Conservation (phyloP, 2,797 vertebrate species). For the Pteropus rufus region DNA sequence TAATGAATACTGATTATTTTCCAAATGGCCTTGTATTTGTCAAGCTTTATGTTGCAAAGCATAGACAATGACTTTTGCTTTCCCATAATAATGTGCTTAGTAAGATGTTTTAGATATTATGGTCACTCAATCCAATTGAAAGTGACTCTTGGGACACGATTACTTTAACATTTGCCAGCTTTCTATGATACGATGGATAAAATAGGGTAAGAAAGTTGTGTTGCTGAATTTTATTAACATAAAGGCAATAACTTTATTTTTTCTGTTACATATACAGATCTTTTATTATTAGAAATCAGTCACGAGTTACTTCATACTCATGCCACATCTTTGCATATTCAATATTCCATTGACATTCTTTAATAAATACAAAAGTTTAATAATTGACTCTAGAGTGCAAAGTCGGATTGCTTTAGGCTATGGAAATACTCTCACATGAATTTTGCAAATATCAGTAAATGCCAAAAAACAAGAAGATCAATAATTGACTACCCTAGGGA, state of each 20-base stretch:
- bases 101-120: background rate
- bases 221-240: background rate
- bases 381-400: background rate
- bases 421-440: background rate
- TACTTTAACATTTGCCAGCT: background rate
- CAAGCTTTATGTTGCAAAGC: background rate
- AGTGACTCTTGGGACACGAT: background rate
- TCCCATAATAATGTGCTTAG: background rate
- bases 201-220: background rate
- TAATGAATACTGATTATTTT: background rate
- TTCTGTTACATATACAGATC: background rate
- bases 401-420: background rate
- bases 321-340: background rate
- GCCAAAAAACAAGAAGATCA: background rate
- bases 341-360: background rate
- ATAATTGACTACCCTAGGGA: background rate
- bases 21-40: background rate
- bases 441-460: background rate
- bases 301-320: background rate
- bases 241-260: background rate
- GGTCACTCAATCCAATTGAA: background rate
- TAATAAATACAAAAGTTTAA: background rate
- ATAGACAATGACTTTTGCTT: background rate
- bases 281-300: constrained; percentile 19
- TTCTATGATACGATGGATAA: background rate